Evolutionary conservation across 2,797 vertebrate genomes (phyloP).

Genomic region (Diglossa cyanea): DNA sequence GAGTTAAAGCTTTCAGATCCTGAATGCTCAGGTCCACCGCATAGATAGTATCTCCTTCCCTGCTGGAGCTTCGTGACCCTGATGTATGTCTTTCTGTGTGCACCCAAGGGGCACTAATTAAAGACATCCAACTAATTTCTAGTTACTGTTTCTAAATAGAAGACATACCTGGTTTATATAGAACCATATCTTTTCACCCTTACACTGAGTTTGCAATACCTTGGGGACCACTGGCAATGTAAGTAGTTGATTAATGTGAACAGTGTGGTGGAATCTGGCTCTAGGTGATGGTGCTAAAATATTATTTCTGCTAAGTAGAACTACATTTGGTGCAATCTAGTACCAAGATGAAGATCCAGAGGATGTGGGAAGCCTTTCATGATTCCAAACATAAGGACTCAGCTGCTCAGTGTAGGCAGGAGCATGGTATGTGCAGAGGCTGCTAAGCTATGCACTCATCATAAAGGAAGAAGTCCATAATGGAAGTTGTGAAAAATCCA

Average conservation of each 20-base stretch:
- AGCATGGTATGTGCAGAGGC: not conserved
- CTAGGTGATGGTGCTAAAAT: not conserved
- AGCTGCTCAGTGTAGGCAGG: not conserved
- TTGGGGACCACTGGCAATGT: not conserved
- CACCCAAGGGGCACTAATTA: not conserved
- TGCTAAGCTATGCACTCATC: not conserved
- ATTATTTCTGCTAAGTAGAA: not conserved
- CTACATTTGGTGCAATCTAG: not conserved
- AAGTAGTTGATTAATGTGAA: not conserved
- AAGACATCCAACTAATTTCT: not conserved
- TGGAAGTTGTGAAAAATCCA: not conserved
- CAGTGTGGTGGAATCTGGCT: not conserved
- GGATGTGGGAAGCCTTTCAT: not conserved
- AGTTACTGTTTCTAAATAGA: not conserved
- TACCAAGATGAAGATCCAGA: not conserved
- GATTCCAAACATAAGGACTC: not conserved
- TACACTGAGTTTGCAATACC: not conserved
- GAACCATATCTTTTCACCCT: not conserved
- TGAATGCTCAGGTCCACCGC: not conserved
- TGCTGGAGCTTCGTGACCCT: not conserved
- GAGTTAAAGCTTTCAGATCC: not conserved
- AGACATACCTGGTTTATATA: not conserved
- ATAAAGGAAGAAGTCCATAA: not conserved
- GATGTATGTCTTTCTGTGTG: not conserved
- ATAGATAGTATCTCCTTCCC: accelerated